Evolutionary conservation across 2,113 vertebrate species (phyloP), one percentile per base, ranked within the genome.

Genomic region (Carassius carassius): DNA sequence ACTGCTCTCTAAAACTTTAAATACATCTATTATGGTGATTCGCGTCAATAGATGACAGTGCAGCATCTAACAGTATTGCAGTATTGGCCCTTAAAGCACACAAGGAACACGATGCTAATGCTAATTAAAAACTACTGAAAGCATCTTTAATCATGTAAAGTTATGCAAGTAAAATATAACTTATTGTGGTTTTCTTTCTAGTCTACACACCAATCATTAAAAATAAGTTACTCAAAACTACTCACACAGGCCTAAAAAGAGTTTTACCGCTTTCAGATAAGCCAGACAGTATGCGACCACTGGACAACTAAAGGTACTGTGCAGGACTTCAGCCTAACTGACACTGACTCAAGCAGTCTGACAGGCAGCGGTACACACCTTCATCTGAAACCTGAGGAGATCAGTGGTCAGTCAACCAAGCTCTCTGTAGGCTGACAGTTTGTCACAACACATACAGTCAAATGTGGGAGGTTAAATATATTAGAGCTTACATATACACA

Each of bases 321-420:
- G 80, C 47, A 41, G 44, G 80, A 56, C 84, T 78, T 47, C 56
- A 25, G 75, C 7, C n/a, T 56, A 65, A 32, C 44, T 21, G 84
- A 86, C 84, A 82, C 44, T 84, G 84, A 75, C 69, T 54, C 51
- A 54, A 94, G 90, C 89, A 91, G 89, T 84, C 65, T 9, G 37
- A 77, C 63, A 85, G 86, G 91, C 81, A 87, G 85, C 88, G 87
- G 87, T 79, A 89, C 83, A 54, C 87, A 78, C 81, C 75, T 62
- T 25, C 72, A 78, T 19, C 25, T 88, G 94, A 91, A 94, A 94
- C 79, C 90, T 4, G 92, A 95, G 88, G 92, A 95, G 87, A 29
- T 77, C 37, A 84, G 89, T 85, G 89, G 75, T 86, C 72, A 63
- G 78, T 65, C 86, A 87, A 86, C 84, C 67, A 84, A 85, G 84